Conservation (phyloP, 2,113 vertebrate species). For the Heterochromis multidens region DNA sequence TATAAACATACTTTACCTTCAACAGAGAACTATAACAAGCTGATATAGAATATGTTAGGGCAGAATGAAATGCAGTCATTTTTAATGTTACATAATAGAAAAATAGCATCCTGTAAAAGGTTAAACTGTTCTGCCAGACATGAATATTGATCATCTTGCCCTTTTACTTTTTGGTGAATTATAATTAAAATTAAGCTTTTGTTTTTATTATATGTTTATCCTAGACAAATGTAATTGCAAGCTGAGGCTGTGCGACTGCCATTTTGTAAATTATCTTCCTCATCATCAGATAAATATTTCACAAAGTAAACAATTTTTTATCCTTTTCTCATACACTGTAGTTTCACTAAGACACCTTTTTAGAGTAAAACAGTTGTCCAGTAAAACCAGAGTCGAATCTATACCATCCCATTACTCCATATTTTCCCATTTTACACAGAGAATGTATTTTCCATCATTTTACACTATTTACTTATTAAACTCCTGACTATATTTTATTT, state of each 20-base stretch:
- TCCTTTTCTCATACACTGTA: neutral
- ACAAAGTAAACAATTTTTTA: neutral
- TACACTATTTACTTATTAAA: no score
- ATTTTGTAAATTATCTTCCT: neutral
- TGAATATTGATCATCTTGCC: neutral
- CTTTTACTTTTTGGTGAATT: neutral
- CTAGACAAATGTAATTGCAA: neutral
- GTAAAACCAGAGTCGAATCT: neutral
- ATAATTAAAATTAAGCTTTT: neutral
- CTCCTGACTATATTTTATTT: neutral
- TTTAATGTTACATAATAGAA: neutral
- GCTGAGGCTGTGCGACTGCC: neutral
- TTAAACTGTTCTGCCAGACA: neutral
- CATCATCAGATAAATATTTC: neutral
- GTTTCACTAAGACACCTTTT: neutral
- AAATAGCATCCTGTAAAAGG: neutral
- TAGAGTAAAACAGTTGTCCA: neutral
- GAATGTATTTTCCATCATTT: no score
- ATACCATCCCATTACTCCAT: no score
- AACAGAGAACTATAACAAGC: neutral
- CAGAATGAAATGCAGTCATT: neutral
- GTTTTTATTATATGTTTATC: neutral
- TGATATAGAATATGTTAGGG: neutral
- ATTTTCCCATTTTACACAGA: no score
- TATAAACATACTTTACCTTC: neutral